phyloP scores from a whole-genome alignment of 2,113 vertebrate species.

The Brachypodius melanocephalos region DNA sequence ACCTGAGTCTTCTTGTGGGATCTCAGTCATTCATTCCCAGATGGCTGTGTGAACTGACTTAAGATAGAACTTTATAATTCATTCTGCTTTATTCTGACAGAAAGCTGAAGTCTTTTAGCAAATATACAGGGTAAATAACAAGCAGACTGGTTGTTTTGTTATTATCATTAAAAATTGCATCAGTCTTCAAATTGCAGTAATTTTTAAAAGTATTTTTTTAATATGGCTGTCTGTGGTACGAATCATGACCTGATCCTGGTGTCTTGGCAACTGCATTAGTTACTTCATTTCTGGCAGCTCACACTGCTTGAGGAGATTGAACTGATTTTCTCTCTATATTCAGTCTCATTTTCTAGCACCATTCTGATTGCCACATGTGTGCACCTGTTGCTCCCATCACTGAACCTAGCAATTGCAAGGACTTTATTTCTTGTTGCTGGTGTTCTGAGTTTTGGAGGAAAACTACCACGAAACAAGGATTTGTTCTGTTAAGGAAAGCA shows the following conservation, averaged over 20 bases:
- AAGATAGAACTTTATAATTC: neutral
- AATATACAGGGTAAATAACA: neutral
- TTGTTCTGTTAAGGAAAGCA: neutral
- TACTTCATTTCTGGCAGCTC: neutral
- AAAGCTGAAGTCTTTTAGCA: neutral
- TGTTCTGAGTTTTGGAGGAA: neutral
- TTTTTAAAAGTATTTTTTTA: neutral
- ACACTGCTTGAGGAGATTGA: neutral
- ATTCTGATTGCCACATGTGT: neutral
- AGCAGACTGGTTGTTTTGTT: neutral
- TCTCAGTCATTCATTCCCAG: neutral
- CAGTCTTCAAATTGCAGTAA: neutral
- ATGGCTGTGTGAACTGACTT: neutral
- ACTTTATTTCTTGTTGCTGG: neutral
- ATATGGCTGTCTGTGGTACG: neutral
- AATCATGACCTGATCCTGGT: neutral
- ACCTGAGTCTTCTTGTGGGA: neutral
- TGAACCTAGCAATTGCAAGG: neutral
- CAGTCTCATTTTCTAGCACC: neutral
- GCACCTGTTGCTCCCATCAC: neutral
- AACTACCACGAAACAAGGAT: neutral
- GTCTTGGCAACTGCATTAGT: conserved; percentile 30
- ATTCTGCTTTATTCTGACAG: neutral
- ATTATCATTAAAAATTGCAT: neutral
- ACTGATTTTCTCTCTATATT: neutral